A percentile compares a stretch with the other conserved stretches of the same genome.
These are phyloP conservation scores for Aquatica leii DNA, from an alignment of 2,888 invertebrate genomes.

Conservation along the genomic window DNA sequence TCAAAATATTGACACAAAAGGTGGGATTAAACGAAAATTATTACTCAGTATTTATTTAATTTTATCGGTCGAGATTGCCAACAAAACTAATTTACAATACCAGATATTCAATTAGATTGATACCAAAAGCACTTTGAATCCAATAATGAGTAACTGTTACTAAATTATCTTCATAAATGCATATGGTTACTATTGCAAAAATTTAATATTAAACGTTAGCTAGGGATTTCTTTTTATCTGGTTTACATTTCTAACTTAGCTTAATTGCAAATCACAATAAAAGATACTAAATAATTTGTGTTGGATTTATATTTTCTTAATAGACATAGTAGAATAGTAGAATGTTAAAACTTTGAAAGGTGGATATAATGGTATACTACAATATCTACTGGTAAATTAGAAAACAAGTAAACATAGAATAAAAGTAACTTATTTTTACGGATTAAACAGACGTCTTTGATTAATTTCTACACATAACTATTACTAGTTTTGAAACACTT, in stretches of 20 bases:
- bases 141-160: constrained; percentile 40
- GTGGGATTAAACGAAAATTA: constrained; percentile 25
- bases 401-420: no score
- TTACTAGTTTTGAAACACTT: no score
- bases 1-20: constrained; percentile 26
- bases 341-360: no score
- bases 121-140: constrained; percentile 35
- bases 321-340: no score
- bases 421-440: no score
- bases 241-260: constrained; percentile 26
- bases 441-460: no score
- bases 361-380: no score
- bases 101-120: constrained; percentile 43
- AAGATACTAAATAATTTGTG: constrained; percentile 18
- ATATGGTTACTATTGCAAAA: constrained; percentile 42
- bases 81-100: constrained; percentile 39
- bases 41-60: constrained; percentile 31
- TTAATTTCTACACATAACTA: no score
- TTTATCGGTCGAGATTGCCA: constrained; percentile 37
- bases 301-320: no score
- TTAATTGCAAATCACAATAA: constrained; percentile 23
- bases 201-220: constrained; percentile 43
- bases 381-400: no score
- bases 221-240: constrained; percentile 25
- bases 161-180: constrained; percentile 41